Percentiles rank a stretch among this genome's conserved stretches.
phyloP scores from a whole-genome alignment of 2,797 vertebrate genomes.

The Coendou prehensilis region DNA sequence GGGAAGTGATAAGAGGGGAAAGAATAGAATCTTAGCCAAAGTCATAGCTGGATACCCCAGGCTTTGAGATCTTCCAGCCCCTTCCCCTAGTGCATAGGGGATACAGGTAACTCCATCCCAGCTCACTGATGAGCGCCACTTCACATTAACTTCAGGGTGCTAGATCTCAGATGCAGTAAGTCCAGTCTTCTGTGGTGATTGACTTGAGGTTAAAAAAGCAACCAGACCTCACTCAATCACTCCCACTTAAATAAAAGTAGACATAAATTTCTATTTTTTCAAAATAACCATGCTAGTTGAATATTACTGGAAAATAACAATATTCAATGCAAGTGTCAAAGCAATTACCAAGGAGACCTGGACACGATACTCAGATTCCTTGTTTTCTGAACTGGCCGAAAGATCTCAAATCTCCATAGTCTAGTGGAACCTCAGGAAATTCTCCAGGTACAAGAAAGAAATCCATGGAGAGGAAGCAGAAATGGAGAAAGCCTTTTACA shows the following conservation, averaged over 20 bases:
- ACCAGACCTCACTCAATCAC: not conserved
- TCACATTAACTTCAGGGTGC: not conserved
- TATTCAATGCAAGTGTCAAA: not conserved
- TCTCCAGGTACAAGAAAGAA: conserved; percentile 16
- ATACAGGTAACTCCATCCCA: not conserved
- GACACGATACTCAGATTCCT: not conserved
- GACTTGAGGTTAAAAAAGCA: conserved; percentile 41
- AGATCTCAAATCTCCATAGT: not conserved
- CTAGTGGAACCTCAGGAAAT: not conserved
- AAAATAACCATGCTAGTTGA: conserved; percentile 27
- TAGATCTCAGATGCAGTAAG: not conserved
- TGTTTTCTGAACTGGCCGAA: not conserved
- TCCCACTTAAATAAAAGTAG: not conserved
- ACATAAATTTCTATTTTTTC: not conserved
- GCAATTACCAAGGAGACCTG: not conserved
- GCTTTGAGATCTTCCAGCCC: not conserved
- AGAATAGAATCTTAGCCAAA: not conserved
- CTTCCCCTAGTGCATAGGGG: not conserved
- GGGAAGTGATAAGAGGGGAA: not conserved
- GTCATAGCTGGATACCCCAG: not conserved
- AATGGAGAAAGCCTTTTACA: not conserved
- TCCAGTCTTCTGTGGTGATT: not conserved
- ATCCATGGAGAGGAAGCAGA: conserved; percentile 10
- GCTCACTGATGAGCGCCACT: not conserved
- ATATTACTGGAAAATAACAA: conserved; percentile 40